phyloP scores from a whole-genome alignment of 2,888 invertebrate species.

The Drosophila barbarae region DNA sequence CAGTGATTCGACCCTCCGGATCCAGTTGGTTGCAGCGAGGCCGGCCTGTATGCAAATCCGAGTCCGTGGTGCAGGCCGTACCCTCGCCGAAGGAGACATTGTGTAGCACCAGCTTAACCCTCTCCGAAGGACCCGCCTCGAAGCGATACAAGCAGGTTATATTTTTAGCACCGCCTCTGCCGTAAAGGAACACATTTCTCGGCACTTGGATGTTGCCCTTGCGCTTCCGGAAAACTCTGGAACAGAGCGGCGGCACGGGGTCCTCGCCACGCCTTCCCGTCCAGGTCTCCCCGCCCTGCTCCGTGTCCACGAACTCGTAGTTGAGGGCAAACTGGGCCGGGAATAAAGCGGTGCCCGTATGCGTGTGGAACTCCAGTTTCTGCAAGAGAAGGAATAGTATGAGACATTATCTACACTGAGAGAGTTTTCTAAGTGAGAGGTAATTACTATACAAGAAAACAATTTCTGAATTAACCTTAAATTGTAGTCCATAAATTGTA shows the following conservation, averaged over 20 bases:
- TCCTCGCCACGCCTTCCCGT: constrained; percentile 80
- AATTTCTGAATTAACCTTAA: no score
- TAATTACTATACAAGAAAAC: no score
- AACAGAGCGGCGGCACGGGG: constrained; percentile 81
- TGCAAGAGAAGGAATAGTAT: constrained; percentile 55
- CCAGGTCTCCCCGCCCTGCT: constrained; percentile 86
- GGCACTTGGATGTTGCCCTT: constrained; percentile 84
- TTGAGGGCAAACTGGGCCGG: constrained; percentile 87
- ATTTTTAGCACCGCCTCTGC: constrained; percentile 88
- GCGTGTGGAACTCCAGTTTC: constrained; percentile 82
- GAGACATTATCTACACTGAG: background rate
- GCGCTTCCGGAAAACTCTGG: constrained; percentile 84
- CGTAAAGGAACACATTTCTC: constrained; percentile 89
- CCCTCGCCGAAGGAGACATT: constrained; percentile 87
- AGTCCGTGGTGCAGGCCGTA: constrained; percentile 84
- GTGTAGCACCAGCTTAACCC: constrained; percentile 84
- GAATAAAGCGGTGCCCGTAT: constrained; percentile 89
- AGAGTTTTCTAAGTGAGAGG: background rate
- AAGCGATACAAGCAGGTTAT: constrained; percentile 89
- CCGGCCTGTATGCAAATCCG: constrained; percentile 87
- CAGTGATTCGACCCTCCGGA: constrained; percentile 80
- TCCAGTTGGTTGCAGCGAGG: constrained; percentile 81
- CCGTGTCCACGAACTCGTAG: constrained; percentile 91
- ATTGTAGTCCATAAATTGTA: no score
- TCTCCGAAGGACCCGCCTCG: constrained; percentile 84